These are phyloP conservation scores for Stratiomys singularior DNA, from an alignment of 2,888 invertebrate genomes.

Conservation along the genomic window DNA sequence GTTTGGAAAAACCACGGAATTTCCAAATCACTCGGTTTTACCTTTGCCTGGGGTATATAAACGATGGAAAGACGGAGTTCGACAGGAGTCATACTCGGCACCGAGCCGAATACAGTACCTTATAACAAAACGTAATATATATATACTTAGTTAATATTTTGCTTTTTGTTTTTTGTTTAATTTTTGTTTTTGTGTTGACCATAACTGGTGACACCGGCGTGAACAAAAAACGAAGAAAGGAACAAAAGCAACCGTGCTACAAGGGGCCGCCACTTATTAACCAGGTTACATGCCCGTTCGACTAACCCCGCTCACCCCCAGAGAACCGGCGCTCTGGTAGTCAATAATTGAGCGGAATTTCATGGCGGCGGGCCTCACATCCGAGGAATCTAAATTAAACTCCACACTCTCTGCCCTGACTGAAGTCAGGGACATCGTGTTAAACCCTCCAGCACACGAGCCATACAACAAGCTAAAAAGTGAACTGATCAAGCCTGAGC, in stretches of 20 bases:
- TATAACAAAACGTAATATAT: too few species aligned
- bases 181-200: too few species aligned
- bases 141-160: too few species aligned
- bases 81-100: too few species aligned
- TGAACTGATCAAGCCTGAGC: neutral
- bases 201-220: too few species aligned
- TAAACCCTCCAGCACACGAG: neutral
- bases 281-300: neutral
- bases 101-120: too few species aligned
- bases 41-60: too few species aligned
- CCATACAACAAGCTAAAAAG: neutral
- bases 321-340: neutral
- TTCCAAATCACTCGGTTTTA: too few species aligned
- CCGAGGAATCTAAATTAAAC: neutral
- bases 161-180: too few species aligned
- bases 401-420: neutral
- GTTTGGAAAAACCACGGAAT: too few species aligned
- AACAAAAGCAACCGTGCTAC: neutral
- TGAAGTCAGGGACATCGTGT: neutral
- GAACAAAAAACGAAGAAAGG: too few species aligned
- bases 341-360: neutral
- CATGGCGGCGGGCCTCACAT: neutral
- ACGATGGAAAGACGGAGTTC: too few species aligned
- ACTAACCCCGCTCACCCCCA: neutral
- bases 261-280: neutral